A percentile compares a stretch with the other conserved stretches of the same genome.
phyloP scores from a whole-genome alignment of 2,797 vertebrate genomes.

The Spea hammondii region DNA sequence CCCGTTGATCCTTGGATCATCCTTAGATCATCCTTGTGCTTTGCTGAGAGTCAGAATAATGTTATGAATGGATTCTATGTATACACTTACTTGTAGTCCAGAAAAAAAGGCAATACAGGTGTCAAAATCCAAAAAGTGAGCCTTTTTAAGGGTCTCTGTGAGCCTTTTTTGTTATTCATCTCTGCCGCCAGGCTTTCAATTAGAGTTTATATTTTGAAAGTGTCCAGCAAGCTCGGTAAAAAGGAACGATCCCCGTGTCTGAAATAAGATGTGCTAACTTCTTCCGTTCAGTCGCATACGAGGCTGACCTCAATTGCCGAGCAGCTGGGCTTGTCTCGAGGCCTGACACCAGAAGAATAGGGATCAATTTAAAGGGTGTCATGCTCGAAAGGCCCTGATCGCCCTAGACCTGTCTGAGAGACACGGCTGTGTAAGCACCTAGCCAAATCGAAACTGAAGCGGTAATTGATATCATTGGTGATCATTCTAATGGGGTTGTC shows the following conservation, averaged over 20 bases:
- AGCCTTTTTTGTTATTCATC: constrained; percentile 57
- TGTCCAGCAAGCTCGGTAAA: constrained; percentile 57
- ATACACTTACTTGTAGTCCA: not conserved
- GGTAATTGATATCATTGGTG: constrained; percentile 78
- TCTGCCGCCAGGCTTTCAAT: constrained; percentile 50
- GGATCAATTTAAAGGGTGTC: constrained; percentile 79
- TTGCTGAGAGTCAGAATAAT: too few species aligned
- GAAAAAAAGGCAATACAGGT: constrained; percentile 2
- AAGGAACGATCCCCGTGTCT: constrained; percentile 62
- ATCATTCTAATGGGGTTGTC: constrained; percentile 77
- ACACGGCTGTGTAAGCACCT: constrained; percentile 50
- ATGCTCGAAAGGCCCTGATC: constrained; percentile 69
- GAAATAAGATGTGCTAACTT: constrained; percentile 58
- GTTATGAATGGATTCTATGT: too few species aligned
- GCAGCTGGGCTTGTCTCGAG: constrained; percentile 67
- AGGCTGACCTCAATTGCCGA: constrained; percentile 61
- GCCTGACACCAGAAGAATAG: constrained; percentile 80
- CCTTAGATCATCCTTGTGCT: too few species aligned
- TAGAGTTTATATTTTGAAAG: constrained; percentile 57
- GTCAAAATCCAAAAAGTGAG: too few species aligned
- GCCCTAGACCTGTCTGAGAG: constrained; percentile 68
- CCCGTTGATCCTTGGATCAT: too few species aligned
- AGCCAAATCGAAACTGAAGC: constrained; percentile 74
- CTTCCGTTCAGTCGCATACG: constrained; percentile 57
- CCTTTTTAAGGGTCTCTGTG: constrained; percentile 36